These are phyloP conservation scores for Lobophora halterata DNA, from an alignment of 2,888 invertebrate genomes.

Conservation along the genomic window DNA sequence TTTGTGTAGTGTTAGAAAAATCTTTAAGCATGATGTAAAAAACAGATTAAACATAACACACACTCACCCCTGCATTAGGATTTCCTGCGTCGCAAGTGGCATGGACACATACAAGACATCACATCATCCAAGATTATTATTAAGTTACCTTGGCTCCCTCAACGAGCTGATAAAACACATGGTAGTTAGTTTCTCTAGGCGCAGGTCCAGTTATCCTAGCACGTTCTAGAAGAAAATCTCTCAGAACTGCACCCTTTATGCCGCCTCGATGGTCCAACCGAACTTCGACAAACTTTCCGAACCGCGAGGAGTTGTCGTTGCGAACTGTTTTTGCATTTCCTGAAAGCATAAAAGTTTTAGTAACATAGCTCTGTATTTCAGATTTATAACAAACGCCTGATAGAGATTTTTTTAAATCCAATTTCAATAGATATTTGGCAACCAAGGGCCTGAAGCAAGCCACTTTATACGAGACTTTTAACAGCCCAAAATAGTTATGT, in stretches of 20 bases:
- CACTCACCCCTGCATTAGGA: too few species aligned
- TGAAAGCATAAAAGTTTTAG: conserved; percentile 48
- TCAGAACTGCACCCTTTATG: conserved; percentile 94
- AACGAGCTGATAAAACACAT: conserved; percentile 94
- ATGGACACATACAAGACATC: too few species aligned
- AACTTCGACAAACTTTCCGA: conserved; percentile 98
- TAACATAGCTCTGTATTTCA: conserved; percentile 1
- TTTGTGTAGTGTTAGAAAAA: too few species aligned
- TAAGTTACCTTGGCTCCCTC: conserved; percentile 88
- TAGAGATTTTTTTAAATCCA: too few species aligned
- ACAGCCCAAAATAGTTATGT: too few species aligned
- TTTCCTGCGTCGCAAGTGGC: too few species aligned
- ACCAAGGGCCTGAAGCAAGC: too few species aligned
- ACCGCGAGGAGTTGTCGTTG: conserved; percentile 95
- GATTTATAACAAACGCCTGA: neutral
- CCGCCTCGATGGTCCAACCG: conserved; percentile 93
- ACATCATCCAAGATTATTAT: neutral
- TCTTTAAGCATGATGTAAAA: too few species aligned
- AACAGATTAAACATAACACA: too few species aligned
- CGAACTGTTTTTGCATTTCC: conserved; percentile 96
- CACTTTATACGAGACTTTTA: too few species aligned
- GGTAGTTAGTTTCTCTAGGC: conserved; percentile 92
- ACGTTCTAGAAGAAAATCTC: conserved; percentile 94
- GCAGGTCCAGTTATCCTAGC: conserved; percentile 95
- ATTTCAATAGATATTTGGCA: too few species aligned